Percentiles rank a stretch among this genome's conserved stretches.
Evolutionary conservation across 2,797 vertebrate genomes (phyloP).

Genomic region (Thalassophryne amazonica): DNA sequence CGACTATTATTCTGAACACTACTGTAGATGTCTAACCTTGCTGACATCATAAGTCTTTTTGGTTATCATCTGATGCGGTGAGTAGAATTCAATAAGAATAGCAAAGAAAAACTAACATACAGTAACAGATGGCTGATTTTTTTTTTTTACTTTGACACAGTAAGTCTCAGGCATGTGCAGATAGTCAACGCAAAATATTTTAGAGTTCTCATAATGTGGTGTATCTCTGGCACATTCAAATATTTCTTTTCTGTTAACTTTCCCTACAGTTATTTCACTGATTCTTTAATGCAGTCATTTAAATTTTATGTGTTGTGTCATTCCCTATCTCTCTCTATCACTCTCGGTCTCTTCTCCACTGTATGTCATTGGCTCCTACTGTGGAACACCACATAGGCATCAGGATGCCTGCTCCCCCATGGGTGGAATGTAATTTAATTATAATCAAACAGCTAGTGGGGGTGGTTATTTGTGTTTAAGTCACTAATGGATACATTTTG

Average conservation of each 20-base stretch:
- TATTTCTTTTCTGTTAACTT: constrained; percentile 50
- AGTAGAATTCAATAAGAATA: too few relatives aligned
- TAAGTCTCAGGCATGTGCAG: constrained; percentile 9
- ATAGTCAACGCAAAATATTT: too few relatives aligned
- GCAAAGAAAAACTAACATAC: constrained; percentile 22
- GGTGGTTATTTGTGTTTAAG: constrained; percentile 76
- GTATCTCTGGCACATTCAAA: constrained; percentile 30
- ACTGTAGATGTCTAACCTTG: too few relatives aligned
- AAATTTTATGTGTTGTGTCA: constrained; percentile 72
- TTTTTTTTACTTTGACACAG: constrained; percentile 5
- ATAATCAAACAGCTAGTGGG: constrained; percentile 84
- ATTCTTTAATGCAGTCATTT: constrained; percentile 60
- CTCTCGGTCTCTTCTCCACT: constrained; percentile 34
- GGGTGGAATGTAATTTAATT: constrained; percentile 85
- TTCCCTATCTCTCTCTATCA: constrained; percentile 49
- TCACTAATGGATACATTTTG: constrained; percentile 80
- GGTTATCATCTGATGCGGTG: too few relatives aligned
- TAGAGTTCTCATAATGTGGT: constrained; percentile 2
- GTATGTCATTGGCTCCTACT: constrained; percentile 63
- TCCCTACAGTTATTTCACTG: constrained; percentile 45
- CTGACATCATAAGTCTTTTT: too few relatives aligned
- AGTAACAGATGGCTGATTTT: constrained; percentile 19
- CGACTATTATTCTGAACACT: too few relatives aligned
- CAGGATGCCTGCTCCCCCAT: constrained; percentile 68
- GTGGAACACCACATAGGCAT: constrained; percentile 55